phyloP scores from a whole-genome alignment of 2,888 invertebrate species.

The Heliconius cydno region DNA sequence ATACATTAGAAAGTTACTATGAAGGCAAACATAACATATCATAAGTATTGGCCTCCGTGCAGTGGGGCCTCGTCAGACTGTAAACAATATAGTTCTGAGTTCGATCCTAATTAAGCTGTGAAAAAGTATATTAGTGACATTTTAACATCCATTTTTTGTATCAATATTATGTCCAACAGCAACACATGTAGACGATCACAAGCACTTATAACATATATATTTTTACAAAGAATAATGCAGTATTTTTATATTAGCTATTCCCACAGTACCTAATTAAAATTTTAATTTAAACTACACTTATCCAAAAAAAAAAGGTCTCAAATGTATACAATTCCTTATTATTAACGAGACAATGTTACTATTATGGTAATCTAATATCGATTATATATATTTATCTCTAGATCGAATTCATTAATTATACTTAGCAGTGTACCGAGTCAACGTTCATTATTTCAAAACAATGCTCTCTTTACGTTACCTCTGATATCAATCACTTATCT shows the following conservation, averaged over 20 bases:
- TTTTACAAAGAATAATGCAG: neutral
- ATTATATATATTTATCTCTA: constrained; percentile 53
- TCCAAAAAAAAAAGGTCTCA: neutral
- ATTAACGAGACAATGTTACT: constrained; percentile 29
- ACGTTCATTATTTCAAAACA: constrained; percentile 73
- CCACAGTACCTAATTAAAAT: too few relatives aligned
- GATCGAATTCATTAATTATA: constrained; percentile 68
- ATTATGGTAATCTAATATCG: constrained; percentile 47
- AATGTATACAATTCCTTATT: constrained; percentile 9
- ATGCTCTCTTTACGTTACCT: constrained; percentile 68
- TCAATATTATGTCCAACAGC: neutral
- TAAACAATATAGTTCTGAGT: neutral
- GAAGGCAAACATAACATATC: neutral
- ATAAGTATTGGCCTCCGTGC: neutral
- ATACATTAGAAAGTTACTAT: neutral
- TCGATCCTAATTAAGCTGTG: neutral
- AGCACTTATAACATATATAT: neutral
- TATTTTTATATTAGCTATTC: too few relatives aligned
- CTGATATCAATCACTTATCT: constrained; percentile 69
- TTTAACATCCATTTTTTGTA: neutral
- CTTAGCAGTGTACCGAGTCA: constrained; percentile 58
- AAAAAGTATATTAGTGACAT: neutral
- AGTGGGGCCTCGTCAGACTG: neutral
- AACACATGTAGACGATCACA: neutral
- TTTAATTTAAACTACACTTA: too few relatives aligned